Evolutionary conservation across 2,113 vertebrate genomes (phyloP), one percentile per base, ranked within the genome.

Genomic region (Corythoichthys haematopterus): DNA sequence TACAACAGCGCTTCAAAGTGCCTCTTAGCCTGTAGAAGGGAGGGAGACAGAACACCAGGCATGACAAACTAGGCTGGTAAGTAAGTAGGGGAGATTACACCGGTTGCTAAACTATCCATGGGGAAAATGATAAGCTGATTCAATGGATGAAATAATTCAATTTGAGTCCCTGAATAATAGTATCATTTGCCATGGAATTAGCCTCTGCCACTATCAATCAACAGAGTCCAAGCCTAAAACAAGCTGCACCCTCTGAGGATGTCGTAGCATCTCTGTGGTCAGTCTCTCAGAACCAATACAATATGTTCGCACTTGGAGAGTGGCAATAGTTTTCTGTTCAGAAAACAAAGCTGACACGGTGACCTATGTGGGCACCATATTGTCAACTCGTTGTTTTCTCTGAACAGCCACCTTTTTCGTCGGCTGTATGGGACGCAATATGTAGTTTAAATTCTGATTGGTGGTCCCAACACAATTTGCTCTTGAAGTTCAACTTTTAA

Each of bases 141-240:
- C 86, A 85, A 77, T 76, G 84, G 76, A 84, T 82, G 78, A 79
- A 84, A 77, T 87, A 85, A 89, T 89, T 88, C 76, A 89, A 85
- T 89, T 87, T 87, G 82, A 87, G 80, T 59, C 76, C 66, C 68
- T 85, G 84, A 88, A 88, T 89, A 87, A 88, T 89, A 68, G 83
- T 85, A 80, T 89, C 83, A 85, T 88, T 89, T 87, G 81, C 86
- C 71, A 64, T 43, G 73, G 83, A 85, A 85, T 88, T 84, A 89
- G 77, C 79, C 75, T 84, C 80, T 70, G 83, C 79, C 84, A 78
- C 84, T 78, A 84, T 84, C 80, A 84, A 85, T 88, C 88, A 88
- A 72, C 63, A 2, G 2, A 14, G 64, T 12, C 47, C 68, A 79
- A 73, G 76, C 77, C 81, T 69, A 78, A 76, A 81, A 79, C 70